Evolutionary conservation across 2,113 vertebrate genomes (phyloP).

Genomic region (Zapornia atra): DNA sequence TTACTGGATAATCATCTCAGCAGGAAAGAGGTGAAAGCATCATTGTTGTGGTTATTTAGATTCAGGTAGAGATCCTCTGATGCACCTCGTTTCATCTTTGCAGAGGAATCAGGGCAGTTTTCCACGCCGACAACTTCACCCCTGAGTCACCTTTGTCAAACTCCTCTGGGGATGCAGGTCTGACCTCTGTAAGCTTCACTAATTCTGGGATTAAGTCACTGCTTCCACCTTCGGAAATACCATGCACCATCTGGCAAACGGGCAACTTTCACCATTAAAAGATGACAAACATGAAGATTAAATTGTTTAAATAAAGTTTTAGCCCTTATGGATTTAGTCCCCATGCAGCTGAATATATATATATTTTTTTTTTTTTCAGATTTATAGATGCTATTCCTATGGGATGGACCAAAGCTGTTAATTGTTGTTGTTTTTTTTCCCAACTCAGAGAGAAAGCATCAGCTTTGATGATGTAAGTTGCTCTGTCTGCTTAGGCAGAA

Average conservation of each 20-base stretch:
- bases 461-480: not conserved
- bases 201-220: not conserved
- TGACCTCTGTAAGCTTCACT: not conserved
- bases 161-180: not conserved
- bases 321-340: not conserved
- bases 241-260: rapidly evolving
- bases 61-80: not conserved
- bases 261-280: not conserved
- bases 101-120: not conserved
- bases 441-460: not conserved
- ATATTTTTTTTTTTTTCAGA: not conserved
- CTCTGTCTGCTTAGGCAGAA: not conserved
- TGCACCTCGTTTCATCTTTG: not conserved
- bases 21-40: not conserved
- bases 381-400: not conserved
- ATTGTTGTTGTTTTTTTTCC: not conserved
- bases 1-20: not conserved
- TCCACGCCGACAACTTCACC: not conserved
- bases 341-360: not conserved
- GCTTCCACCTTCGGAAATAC: not conserved
- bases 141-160: not conserved
- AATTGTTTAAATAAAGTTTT: not conserved
- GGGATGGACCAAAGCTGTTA: not conserved
- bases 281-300: not conserved
- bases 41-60: not conserved